Conservation (phyloP, 2,797 vertebrate genomes). For the Sebastes vulpes region DNA sequence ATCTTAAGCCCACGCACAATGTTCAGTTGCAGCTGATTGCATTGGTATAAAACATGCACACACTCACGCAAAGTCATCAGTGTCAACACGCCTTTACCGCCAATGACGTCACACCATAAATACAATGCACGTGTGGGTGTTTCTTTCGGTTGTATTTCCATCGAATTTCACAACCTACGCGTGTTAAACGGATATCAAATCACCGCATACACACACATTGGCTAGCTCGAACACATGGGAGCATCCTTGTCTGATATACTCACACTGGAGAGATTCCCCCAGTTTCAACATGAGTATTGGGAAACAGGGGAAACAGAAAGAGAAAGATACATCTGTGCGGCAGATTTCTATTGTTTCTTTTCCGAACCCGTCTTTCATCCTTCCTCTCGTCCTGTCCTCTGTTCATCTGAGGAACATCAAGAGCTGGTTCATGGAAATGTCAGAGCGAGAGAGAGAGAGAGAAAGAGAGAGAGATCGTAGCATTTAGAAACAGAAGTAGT, state of each 20-base stretch:
- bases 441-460: conserved; percentile 46
- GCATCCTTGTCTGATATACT: neutral
- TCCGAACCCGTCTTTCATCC: conserved; percentile 64
- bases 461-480: conserved; percentile 24
- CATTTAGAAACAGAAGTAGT: conserved; percentile 1
- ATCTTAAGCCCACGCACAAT: neutral
- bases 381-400: conserved; percentile 46
- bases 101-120: neutral
- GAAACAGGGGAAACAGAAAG: conserved; percentile 20
- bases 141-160: neutral
- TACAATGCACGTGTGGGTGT: neutral
- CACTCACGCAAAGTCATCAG: neutral
- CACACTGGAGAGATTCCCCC: conserved; percentile 22
- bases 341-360: conserved; percentile 77
- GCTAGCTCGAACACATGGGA: neutral
- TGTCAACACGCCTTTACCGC: neutral
- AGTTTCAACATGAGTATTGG: conserved; percentile 38
- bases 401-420: conserved; percentile 76
- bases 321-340: conserved; percentile 62
- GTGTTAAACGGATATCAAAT: neutral
- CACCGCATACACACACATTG: neutral
- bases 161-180: neutral
- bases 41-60: neutral
- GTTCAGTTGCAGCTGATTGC: neutral
- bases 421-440: conserved; percentile 73